A percentile compares a stretch with the other conserved stretches of the same genome.
phyloP scores from a whole-genome alignment of 2,888 invertebrate species.

The Flexamia atlantica region DNA sequence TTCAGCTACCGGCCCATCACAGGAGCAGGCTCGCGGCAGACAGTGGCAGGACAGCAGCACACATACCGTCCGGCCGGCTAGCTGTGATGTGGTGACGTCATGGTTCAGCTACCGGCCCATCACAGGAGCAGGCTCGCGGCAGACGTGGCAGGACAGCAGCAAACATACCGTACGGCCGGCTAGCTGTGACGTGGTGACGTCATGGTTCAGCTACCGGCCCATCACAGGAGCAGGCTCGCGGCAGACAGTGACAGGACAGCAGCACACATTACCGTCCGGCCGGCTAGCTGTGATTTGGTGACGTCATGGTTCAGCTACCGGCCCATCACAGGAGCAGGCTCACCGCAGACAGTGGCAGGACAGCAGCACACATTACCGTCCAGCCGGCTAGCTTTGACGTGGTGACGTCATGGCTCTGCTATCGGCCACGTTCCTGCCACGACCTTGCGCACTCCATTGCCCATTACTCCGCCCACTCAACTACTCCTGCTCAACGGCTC shows the following conservation, averaged over 20 bases:
- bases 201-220: not conserved
- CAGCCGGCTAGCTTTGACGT: not conserved
- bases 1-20: no score
- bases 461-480: conserved; percentile 13
- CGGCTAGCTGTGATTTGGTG: not conserved
- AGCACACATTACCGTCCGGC: not conserved
- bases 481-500: not conserved
- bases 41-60: no score
- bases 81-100: not conserved
- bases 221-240: no score
- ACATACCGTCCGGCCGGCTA: not conserved
- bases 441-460: not conserved
- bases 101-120: not conserved
- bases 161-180: not conserved
- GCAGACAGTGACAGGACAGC: no score
- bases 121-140: no score
- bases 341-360: no score
- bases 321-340: no score
- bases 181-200: not conserved
- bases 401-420: not conserved
- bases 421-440: conserved; percentile 3
- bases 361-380: not conserved
- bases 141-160: no score
- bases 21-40: not conserved
- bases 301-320: not conserved